These are phyloP conservation scores for Callyntrura guangdongensis DNA, from an alignment of 2,888 invertebrate species.

Conservation along the genomic window DNA sequence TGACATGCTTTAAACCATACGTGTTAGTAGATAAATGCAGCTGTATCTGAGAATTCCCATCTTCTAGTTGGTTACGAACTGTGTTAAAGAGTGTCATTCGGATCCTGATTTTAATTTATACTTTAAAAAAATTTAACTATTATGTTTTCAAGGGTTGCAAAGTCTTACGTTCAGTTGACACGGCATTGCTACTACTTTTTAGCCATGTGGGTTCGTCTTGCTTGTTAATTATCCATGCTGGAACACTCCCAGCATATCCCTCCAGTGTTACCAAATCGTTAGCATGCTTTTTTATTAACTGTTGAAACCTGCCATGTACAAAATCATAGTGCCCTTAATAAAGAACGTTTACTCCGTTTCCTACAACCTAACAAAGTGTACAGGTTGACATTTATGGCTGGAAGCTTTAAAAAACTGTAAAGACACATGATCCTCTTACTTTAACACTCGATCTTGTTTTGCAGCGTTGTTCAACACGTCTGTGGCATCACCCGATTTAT, in stretches of 20 bases:
- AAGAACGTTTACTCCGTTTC: neutral
- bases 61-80: slow-evolving; percentile 42
- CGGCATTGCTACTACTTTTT: neutral
- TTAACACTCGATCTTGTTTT: neutral
- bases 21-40: neutral
- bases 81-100: neutral
- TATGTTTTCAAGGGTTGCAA: too few relatives aligned
- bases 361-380: too few relatives aligned
- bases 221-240: slow-evolving; percentile 20
- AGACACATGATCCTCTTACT: neutral
- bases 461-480: neutral
- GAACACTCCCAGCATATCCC: slow-evolving; percentile 48
- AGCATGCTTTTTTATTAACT: slow-evolving; percentile 5
- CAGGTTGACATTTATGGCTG: too few relatives aligned
- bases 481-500: neutral
- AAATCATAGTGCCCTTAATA: slow-evolving; percentile 13
- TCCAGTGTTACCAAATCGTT: slow-evolving; percentile 33
- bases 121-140: too few relatives aligned
- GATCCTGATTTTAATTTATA: neutral
- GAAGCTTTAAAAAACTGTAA: too few relatives aligned
- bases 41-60: neutral
- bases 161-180: neutral
- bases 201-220: slow-evolving; percentile 45
- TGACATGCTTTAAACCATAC: neutral
- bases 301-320: slow-evolving; percentile 1